phyloP scores from a whole-genome alignment of 2,113 vertebrate species.

The Alexandromys fortis region DNA sequence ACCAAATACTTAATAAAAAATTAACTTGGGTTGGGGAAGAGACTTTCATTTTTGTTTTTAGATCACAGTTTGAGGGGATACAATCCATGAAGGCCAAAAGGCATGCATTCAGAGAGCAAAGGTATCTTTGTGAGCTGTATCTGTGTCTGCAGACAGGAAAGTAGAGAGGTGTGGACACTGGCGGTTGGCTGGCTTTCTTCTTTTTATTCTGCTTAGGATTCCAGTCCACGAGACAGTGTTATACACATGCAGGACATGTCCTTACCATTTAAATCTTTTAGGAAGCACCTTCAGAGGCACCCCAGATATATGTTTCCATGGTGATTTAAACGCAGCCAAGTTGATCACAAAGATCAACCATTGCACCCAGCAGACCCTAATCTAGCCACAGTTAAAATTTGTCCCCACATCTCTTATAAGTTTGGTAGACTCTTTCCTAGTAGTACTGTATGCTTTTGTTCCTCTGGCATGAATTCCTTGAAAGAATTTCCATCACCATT shows the following conservation, averaged over 20 bases:
- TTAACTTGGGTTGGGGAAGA: not conserved
- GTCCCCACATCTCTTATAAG: not conserved
- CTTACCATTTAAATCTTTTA: not conserved
- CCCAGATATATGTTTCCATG: not conserved
- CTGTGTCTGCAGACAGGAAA: not conserved
- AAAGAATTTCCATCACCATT: not conserved
- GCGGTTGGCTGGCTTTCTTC: too few relatives aligned
- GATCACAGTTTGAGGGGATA: not conserved
- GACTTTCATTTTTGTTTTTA: not conserved
- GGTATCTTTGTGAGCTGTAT: not conserved
- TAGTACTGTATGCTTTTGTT: not conserved
- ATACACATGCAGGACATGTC: not conserved
- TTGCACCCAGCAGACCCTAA: not conserved
- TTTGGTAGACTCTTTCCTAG: not conserved
- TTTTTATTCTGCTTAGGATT: not conserved
- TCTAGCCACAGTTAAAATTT: not conserved
- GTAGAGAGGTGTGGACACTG: not conserved
- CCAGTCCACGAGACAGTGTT: not conserved
- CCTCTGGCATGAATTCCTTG: not conserved
- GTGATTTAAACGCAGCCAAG: not conserved
- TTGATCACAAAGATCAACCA: not conserved
- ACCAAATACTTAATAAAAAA: not conserved
- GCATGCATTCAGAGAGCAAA: not conserved
- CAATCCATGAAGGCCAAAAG: not conserved
- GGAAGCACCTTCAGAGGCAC: not conserved